Base-by-base conservation (phyloP, 1,140 invertebrate genomes). In the Drosophila lowei region DNA sequence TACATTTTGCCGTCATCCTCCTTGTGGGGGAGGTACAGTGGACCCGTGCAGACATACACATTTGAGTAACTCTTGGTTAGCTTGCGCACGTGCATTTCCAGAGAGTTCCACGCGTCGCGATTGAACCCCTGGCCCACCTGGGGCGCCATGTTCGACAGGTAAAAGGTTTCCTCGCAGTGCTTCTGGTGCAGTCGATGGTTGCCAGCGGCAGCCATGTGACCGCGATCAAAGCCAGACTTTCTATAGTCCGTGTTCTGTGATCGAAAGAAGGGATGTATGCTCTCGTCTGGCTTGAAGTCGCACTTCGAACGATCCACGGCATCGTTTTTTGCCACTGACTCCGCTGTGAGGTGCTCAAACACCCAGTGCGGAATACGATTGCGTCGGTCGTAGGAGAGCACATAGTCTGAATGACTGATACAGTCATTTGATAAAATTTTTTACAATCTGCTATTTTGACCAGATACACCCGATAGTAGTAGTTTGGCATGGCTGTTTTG, bases 41-140 rank as follows among this genome's bases (percentile, higher is more conserved):
- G 98, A 8, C 99, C 99, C 1, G 98, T 99, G 91, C 97, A 98
- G 41, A 99, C 96, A 92, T 98, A 99, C 0, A 99, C 96, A 93
- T 99, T 97, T 50, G 93, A 93, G 91, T 97, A 96, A 7, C 93
- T 91, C 77, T 95, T 96, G 0, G 97, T 97, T 53, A 98, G 92
- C 72, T 95, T 95, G 63, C 99, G 93, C 1, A 98, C 96, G 93
- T 99, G 95, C 90, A 95, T 96, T 91, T 99, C 98, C 34, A 99
- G 92, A 38, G 94, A 93, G 91, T 99, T 99, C 98, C 98, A 99
- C 3, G 96, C 94, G 91, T 98, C 94, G 55, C 98, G 93, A 91
- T 99, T 99, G 81, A 99, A 99, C 3, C 98, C 98, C 79, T 94
- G 94, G 1, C 98, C 99, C 38, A 99, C 97, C 94, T 99, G 99